Evolutionary conservation across 2,113 vertebrate species (phyloP).

Genomic region (Ptyas mucosa): DNA sequence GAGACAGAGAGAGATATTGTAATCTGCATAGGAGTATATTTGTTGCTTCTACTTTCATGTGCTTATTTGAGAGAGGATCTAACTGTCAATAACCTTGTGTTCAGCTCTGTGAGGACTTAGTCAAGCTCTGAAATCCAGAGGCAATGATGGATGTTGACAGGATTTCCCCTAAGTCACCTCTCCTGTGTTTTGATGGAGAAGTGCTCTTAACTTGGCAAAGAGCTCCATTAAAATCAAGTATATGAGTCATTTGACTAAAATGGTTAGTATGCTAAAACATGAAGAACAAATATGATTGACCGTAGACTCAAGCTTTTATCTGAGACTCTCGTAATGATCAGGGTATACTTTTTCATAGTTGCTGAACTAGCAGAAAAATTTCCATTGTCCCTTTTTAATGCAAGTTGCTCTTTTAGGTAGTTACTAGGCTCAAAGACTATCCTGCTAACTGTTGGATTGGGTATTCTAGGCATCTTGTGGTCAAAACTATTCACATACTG

Average conservation of each 20-base stretch:
- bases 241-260: not conserved
- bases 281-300: not conserved
- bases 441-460: not conserved
- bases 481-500: not conserved
- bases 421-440: not conserved
- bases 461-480: not conserved
- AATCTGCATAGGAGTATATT: not conserved
- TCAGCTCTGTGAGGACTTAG: not conserved
- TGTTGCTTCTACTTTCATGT: not conserved
- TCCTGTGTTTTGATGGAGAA: not conserved
- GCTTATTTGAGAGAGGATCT: not conserved
- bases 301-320: not conserved
- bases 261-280: not conserved
- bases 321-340: not conserved
- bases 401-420: not conserved
- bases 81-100: not conserved
- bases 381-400: not conserved
- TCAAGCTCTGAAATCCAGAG: not conserved
- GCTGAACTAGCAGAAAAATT: not conserved
- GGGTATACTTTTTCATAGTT: not conserved
- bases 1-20: not conserved
- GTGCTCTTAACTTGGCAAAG: not conserved
- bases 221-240: not conserved
- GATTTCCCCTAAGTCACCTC: not conserved
- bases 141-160: not conserved